Conservation (phyloP, 2,113 vertebrate species). For the Pagrus major region DNA sequence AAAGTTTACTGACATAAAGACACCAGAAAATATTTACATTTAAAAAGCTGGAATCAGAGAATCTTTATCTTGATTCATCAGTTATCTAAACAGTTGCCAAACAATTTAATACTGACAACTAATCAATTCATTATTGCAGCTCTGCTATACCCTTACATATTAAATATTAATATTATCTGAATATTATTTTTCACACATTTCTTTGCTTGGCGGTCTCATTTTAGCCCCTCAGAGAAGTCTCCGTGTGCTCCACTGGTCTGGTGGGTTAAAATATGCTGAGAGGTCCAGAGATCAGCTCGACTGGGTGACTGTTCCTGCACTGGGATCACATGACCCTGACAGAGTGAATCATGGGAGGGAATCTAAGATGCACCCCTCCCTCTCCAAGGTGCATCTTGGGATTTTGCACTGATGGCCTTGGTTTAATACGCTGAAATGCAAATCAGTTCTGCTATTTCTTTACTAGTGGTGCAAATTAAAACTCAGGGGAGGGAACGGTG, state of each 20-base stretch:
- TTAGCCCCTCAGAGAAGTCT: background rate
- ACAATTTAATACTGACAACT: too few relatives aligned
- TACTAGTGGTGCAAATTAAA: background rate
- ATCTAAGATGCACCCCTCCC: conserved; percentile 13
- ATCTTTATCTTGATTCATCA: too few relatives aligned
- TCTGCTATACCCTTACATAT: too few relatives aligned
- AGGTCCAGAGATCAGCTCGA: conserved; percentile 15
- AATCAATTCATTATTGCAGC: too few relatives aligned
- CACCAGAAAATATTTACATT: too few relatives aligned
- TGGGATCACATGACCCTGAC: conserved; percentile 52
- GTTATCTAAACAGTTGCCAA: too few relatives aligned
- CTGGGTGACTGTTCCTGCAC: conserved; percentile 6
- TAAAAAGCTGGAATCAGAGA: too few relatives aligned
- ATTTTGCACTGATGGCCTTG: background rate
- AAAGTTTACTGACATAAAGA: too few relatives aligned
- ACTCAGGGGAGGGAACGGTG: background rate
- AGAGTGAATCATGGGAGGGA: conserved; percentile 58
- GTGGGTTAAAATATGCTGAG: conserved; percentile 15
- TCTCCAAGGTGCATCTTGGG: conserved; percentile 36
- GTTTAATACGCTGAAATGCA: conserved; percentile 13
- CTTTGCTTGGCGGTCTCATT: background rate
- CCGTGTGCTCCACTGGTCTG: background rate
- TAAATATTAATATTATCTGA: background rate
- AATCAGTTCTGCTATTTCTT: background rate
- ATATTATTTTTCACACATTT: background rate